These are phyloP conservation scores for Proterorhinus semilunaris DNA, from an alignment of 2,113 vertebrate species.

Conservation along the genomic window DNA sequence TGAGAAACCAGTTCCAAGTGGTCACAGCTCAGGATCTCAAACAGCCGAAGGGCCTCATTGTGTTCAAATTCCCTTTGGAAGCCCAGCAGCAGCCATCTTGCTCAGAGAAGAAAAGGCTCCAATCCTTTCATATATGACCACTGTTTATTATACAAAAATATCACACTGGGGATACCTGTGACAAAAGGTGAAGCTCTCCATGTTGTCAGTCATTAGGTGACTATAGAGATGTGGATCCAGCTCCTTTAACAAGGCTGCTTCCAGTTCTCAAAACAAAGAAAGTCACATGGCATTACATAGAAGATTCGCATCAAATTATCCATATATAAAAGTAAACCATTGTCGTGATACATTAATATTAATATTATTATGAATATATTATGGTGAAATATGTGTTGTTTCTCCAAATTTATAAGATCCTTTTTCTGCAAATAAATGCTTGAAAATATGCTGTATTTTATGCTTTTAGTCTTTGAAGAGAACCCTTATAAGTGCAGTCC, in stretches of 20 bases:
- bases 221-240: conserved; percentile 74
- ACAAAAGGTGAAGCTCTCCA: conserved; percentile 79
- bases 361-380: neutral
- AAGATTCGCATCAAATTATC: neutral
- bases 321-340: neutral
- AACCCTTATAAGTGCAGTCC: no score
- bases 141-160: neutral
- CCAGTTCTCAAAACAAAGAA: conserved; percentile 66
- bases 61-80: conserved; percentile 83
- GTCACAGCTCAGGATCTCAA: conserved; percentile 82
- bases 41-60: conserved; percentile 78
- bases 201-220: conserved; percentile 73
- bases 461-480: no score
- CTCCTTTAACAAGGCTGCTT: conserved; percentile 77
- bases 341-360: neutral
- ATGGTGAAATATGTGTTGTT: no score
- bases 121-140: neutral
- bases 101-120: neutral
- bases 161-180: conserved; percentile 67
- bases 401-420: neutral
- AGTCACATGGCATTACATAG: no score
- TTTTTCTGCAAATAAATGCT: neutral
- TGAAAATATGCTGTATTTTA: no score
- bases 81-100: conserved; percentile 81
- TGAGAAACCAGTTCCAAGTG: conserved; percentile 79